These are phyloP conservation scores for Peucedramus taeniatus DNA, from an alignment of 2,113 vertebrate genomes.

Conservation along the genomic window DNA sequence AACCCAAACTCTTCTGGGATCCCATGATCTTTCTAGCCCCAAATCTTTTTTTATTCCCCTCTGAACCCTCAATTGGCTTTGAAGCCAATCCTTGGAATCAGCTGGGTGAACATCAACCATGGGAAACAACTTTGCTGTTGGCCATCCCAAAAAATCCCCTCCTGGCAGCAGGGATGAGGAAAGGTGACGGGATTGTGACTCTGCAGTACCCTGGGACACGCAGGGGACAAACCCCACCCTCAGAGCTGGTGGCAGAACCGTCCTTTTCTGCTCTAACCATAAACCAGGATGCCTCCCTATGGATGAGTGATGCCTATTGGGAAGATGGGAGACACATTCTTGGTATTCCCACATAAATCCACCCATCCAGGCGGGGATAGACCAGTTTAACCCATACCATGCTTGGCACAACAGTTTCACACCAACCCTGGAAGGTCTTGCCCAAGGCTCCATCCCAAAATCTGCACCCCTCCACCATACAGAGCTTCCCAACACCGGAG, in stretches of 20 bases:
- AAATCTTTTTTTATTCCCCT: neutral
- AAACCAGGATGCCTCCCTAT: neutral
- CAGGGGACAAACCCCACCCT: neutral
- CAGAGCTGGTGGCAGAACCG: rapidly evolving
- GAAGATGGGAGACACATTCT: rapidly evolving
- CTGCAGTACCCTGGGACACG: neutral
- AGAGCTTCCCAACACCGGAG: rapidly evolving
- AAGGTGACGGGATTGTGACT: neutral
- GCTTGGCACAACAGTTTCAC: neutral
- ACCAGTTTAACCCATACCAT: neutral
- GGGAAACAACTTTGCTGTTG: neutral
- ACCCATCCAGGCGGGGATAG: neutral
- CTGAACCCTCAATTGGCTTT: neutral
- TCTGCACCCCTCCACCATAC: rapidly evolving
- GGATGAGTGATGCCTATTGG: neutral
- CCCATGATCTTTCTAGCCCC: neutral
- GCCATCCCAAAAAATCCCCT: neutral
- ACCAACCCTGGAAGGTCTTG: neutral
- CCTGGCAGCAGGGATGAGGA: neutral
- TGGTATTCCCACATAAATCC: neutral
- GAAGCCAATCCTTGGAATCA: neutral
- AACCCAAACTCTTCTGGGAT: rapidly evolving
- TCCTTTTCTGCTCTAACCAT: neutral
- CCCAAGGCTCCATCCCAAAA: neutral
- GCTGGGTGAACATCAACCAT: rapidly evolving